A percentile compares a stretch with the other conserved stretches of the same genome.
Conservation (phyloP, 2,888 invertebrate genomes). For the Protophormia terraenovae region DNA sequence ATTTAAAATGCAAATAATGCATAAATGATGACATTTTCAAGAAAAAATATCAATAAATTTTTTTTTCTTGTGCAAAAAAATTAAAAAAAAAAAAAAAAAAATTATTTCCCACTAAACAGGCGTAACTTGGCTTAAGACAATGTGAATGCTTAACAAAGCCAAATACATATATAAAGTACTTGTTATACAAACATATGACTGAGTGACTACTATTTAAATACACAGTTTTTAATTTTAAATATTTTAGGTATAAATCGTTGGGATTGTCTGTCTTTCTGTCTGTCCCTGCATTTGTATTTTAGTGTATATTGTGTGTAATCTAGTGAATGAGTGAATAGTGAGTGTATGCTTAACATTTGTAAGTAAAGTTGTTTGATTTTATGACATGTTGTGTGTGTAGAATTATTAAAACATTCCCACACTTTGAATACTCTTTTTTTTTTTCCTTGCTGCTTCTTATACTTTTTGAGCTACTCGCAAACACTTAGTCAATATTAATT, state of each 20-base stretch:
- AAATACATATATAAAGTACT: conserved; percentile 41
- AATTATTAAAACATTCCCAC: conserved; percentile 77
- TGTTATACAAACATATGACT: conserved; percentile 1
- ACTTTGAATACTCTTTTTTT: conserved; percentile 68
- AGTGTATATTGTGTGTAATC: conserved; percentile 23
- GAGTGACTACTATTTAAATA: conserved; percentile 3
- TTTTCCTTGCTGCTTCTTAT: background rate
- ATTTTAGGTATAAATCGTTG: conserved; percentile 30
- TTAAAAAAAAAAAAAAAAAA: background rate
- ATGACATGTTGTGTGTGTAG: conserved; percentile 70
- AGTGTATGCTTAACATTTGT: conserved; percentile 47
- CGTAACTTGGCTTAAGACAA: conserved; percentile 47
- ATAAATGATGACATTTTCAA: conserved; percentile 65
- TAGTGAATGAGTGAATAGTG: no score
- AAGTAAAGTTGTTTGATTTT: conserved; percentile 68
- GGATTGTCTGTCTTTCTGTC: background rate
- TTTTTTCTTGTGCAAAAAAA: conserved; percentile 9
- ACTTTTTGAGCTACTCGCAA: conserved; percentile 19
- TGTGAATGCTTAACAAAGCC: conserved; percentile 25
- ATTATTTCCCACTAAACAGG: conserved; percentile 58
- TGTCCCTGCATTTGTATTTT: background rate
- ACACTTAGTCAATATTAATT: conserved; percentile 47
- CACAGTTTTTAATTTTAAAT: conserved; percentile 1
- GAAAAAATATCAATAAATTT: conserved; percentile 38
- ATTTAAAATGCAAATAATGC: conserved; percentile 63